phyloP scores from a whole-genome alignment of 2,888 invertebrate species.

The Ophion costatus region DNA sequence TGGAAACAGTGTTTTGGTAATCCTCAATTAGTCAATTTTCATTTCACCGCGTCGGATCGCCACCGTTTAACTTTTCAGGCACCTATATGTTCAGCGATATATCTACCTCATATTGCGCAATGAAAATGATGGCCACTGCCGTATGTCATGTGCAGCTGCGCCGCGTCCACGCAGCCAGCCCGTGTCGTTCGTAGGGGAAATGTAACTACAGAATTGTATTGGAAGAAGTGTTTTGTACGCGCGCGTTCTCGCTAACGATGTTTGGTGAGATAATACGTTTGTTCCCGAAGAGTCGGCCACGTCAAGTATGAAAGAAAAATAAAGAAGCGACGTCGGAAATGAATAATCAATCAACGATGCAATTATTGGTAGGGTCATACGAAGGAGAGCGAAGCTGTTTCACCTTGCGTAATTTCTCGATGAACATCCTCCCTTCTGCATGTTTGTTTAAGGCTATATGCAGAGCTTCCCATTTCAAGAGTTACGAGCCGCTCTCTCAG shows the following conservation, averaged over 20 bases:
- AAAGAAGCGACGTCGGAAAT: constrained; percentile 33
- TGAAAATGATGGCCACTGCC: background rate
- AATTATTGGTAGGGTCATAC: constrained; percentile 22
- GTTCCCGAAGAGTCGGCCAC: constrained; percentile 1
- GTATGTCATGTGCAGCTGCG: background rate
- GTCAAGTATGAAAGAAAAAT: constrained; percentile 9
- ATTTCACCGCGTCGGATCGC: background rate
- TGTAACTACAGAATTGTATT: constrained; percentile 19
- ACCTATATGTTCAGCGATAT: background rate
- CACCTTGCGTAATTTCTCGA: too few species aligned
- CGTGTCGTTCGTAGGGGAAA: constrained; percentile 8
- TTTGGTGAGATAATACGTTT: constrained; percentile 51
- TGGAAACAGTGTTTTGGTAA: background rate
- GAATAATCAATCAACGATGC: constrained; percentile 52
- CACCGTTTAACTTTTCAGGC: background rate
- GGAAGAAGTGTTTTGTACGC: constrained; percentile 17
- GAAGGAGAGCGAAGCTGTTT: background rate
- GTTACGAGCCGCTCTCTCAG: too few species aligned
- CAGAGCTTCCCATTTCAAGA: too few species aligned
- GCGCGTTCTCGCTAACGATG: constrained; percentile 46
- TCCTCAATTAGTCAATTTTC: background rate
- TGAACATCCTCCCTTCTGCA: too few species aligned
- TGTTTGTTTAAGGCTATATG: too few species aligned
- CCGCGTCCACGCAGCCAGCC: background rate
- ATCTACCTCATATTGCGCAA: constrained; percentile 13